Percentiles rank a stretch among this genome's conserved stretches.
phyloP scores from a whole-genome alignment of 2,113 vertebrate species.

The Python bivittatus region DNA sequence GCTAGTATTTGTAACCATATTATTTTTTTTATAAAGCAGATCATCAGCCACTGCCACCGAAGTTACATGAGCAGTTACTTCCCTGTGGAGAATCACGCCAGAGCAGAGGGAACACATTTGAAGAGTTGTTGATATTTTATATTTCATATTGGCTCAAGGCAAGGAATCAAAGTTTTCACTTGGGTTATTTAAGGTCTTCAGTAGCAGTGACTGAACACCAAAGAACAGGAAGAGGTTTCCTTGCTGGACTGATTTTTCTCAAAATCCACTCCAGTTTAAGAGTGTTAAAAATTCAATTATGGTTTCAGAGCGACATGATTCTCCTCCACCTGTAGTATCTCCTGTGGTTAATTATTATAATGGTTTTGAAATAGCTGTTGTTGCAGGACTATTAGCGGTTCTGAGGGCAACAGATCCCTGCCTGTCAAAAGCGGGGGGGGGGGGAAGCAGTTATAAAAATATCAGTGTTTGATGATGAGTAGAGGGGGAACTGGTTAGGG shows the following conservation, averaged over 20 bases:
- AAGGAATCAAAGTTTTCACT: conserved; percentile 45
- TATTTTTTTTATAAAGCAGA: neutral
- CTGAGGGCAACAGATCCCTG: conserved; percentile 54
- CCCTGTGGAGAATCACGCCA: conserved; percentile 1
- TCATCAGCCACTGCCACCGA: neutral
- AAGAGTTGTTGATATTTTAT: conserved; percentile 47
- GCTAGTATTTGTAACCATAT: neutral
- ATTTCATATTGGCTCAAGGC: conserved; percentile 39
- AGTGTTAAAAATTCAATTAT: conserved; percentile 68
- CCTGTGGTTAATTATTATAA: conserved; percentile 75
- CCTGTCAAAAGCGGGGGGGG: conserved; percentile 51
- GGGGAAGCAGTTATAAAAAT: conserved; percentile 60
- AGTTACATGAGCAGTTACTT: neutral
- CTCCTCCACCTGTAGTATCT: conserved; percentile 58
- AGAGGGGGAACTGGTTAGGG: neutral
- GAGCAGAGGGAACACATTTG: conserved; percentile 43
- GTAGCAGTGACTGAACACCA: conserved; percentile 53
- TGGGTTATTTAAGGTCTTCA: conserved; percentile 40
- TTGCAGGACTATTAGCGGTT: conserved; percentile 63
- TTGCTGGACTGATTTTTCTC: conserved; percentile 54
- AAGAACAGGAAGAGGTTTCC: conserved; percentile 29
- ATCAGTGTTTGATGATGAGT: conserved; percentile 47
- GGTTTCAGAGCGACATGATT: conserved; percentile 67
- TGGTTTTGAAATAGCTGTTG: conserved; percentile 66
- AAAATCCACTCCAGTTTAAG: conserved; percentile 62